Evolutionary conservation across 2,888 invertebrate species (phyloP), one percentile per base, ranked within the genome.

Genomic region (Temnothorax ravouxi): DNA sequence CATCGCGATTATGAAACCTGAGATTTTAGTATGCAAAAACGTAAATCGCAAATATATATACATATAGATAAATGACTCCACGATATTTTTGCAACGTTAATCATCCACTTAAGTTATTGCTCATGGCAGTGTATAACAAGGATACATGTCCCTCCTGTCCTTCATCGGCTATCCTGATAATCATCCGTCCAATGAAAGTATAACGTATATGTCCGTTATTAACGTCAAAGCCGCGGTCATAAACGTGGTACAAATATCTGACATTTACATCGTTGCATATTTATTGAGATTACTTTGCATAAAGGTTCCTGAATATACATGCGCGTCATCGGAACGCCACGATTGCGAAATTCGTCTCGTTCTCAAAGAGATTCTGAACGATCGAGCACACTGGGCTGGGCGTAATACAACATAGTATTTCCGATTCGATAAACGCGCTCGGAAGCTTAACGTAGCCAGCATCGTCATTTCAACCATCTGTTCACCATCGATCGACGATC

Each of bases 191-290:
- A 38, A 74, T 80, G 86, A 83, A 86, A 85, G 82, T 79, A 84
- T 86, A 87, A 84, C 84, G 84, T 83, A 67, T 61, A 56, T 18
- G 81, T 71, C 15, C 34, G 67, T 76, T 38, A 71, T 69, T 75
- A 83, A 52, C 71, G 75, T 85, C 87, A 79, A 29, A 44, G 34
- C 41, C 50, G 2, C 61, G 38, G 61, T 83, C 81, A 84, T 89
- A 87, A 89, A 87, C 85, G 76, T 79, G 74, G 62, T 82, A 89
- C 86, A 84, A 86, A 89, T 89, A 87, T 88, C 87, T 88, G 86
- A 89, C 87, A 88, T 89, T 89, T 89, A 88, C 86, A 88, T 86
- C 86, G 84, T 86, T 87, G 90, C 90, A 89, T 89, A 88, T 89
- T 89, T 89, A 89, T 89, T 80, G 86, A 44, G 64, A 84, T 84